A percentile compares a stretch with the other conserved stretches of the same genome.
Conservation (phyloP, 53 echinoderm and acorn worm species). For the Actinopyga echinites region DNA sequence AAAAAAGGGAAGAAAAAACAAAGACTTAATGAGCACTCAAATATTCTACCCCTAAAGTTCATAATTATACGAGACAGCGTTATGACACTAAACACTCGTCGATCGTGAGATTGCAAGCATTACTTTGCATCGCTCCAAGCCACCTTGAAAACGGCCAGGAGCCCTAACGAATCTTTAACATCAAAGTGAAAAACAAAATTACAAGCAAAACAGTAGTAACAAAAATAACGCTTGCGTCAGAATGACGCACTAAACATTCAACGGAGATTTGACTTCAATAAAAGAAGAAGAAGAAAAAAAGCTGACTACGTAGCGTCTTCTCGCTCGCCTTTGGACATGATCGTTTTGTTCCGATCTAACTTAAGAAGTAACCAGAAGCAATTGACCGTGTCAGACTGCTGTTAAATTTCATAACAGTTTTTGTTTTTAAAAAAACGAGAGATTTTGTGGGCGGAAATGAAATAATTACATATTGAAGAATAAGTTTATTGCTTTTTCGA, state of each 20-base stretch:
- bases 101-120: too few species aligned
- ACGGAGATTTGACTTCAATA: conserved; percentile 27
- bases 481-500: conserved; percentile 4
- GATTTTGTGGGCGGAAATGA: conserved; percentile 12
- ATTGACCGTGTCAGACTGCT: conserved; percentile 24
- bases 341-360: too few species aligned
- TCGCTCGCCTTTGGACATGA: too few species aligned
- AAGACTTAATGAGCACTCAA: too few species aligned
- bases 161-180: conserved; percentile 23
- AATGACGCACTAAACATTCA: conserved; percentile 38
- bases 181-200: conserved; percentile 22
- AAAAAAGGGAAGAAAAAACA: too few species aligned
- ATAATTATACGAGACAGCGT: too few species aligned
- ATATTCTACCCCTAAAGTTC: too few species aligned
- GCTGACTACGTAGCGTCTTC: too few species aligned
- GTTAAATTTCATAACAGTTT: conserved; percentile 23
- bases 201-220: conserved; percentile 31
- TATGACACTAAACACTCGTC: too few species aligned
- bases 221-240: conserved; percentile 38
- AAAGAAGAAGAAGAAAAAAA: too few species aligned
- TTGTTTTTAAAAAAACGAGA: conserved; percentile 20
- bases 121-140: too few species aligned
- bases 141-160: conserved; percentile 12
- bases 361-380: conserved; percentile 13
- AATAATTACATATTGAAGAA: conserved; percentile 17